Evolutionary conservation across 1,140 invertebrate species (phyloP).

Genomic region (Littorina saxatilis): DNA sequence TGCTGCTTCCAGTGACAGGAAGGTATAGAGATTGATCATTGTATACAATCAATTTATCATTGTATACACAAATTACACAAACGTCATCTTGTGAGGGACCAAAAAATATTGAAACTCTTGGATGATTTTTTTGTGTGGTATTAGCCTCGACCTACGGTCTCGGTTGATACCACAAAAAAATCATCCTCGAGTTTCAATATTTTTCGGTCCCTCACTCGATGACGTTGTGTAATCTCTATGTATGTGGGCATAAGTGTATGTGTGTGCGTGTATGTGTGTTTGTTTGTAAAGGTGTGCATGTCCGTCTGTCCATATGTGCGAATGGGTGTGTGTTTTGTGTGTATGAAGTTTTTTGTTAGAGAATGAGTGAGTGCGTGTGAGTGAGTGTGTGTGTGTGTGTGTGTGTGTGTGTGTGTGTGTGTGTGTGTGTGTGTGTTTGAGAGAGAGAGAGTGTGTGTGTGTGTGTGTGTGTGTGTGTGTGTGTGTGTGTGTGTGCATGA

Average conservation of each 20-base stretch:
- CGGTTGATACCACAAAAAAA: no score
- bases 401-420: conserved; percentile 8
- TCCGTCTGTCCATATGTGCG: background rate
- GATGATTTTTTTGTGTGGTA: no score
- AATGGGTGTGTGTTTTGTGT: background rate
- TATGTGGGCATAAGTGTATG: background rate
- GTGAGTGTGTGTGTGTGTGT: conserved; percentile 4
- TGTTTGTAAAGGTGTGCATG: conserved; percentile 14
- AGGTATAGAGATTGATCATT: no score
- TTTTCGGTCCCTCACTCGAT: background rate
- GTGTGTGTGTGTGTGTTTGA: no score
- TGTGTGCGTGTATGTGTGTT: conserved; percentile 16
- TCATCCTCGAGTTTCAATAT: no score
- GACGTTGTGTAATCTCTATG: background rate
- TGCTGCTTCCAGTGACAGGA: no score
- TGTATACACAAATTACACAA: no score
- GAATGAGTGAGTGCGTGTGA: conserved; percentile 12
- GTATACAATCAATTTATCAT: no score
- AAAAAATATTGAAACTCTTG: no score
- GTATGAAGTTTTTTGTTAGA: background rate
- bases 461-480: background rate
- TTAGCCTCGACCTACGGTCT: no score
- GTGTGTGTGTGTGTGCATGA: no score
- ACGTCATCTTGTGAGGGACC: no score
- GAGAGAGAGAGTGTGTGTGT: conserved; percentile 15